phyloP scores from a whole-genome alignment of 1,140 invertebrate genomes.

The Odontomachus brunneus region DNA sequence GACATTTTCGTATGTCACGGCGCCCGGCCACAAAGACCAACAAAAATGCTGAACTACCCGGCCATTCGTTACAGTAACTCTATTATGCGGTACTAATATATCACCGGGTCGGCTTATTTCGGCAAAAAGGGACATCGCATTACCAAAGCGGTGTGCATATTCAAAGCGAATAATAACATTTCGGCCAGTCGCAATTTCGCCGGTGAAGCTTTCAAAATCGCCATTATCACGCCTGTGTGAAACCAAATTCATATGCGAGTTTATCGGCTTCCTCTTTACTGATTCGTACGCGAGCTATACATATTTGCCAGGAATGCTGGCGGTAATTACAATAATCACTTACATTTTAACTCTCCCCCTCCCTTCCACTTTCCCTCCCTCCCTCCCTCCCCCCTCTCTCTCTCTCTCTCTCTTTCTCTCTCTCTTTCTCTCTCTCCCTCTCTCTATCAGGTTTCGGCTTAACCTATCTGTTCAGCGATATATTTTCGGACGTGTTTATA shows the following conservation, averaged over 20 bases:
- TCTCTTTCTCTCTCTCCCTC: too few relatives aligned
- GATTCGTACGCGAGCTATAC: constrained; percentile 14
- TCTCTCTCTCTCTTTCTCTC: too few relatives aligned
- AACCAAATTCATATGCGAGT: constrained; percentile 42
- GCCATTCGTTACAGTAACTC: constrained; percentile 71
- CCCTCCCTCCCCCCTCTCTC: too few relatives aligned
- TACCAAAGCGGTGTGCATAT: constrained; percentile 45
- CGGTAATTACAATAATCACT: constrained; percentile 53
- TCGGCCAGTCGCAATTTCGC: constrained; percentile 31
- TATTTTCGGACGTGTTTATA: too few relatives aligned
- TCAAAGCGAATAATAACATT: constrained; percentile 57
- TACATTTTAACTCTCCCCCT: constrained; percentile 45
- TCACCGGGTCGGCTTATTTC: constrained; percentile 66
- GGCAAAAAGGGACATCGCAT: constrained; percentile 52
- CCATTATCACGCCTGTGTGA: constrained; percentile 42
- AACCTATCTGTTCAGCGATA: too few relatives aligned
- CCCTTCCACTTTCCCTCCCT: too few relatives aligned
- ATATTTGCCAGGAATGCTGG: constrained; percentile 36
- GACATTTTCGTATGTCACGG: constrained; percentile 67
- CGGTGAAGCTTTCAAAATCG: constrained; percentile 53
- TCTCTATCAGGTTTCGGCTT: too few relatives aligned
- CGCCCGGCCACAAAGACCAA: constrained; percentile 59
- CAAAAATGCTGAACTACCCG: constrained; percentile 58
- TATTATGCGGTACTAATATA: constrained; percentile 69
- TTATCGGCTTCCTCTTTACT: constrained; percentile 33